phyloP scores from a whole-genome alignment of 2,113 vertebrate genomes.

The Mystacornis crossleyi region DNA sequence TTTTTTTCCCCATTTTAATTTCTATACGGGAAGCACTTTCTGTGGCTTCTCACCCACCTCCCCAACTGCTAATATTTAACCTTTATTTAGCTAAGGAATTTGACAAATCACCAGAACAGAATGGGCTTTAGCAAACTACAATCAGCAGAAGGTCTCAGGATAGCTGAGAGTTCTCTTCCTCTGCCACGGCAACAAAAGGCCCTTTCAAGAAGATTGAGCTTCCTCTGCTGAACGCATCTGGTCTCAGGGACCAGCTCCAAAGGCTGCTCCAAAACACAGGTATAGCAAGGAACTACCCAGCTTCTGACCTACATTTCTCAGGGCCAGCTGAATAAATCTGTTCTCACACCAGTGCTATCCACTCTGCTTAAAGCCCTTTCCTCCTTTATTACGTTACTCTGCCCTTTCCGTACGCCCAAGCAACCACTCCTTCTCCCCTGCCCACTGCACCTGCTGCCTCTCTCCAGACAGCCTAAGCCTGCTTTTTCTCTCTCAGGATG shows the following conservation, averaged over 20 bases:
- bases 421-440: background rate
- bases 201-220: background rate
- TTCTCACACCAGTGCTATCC: background rate
- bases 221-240: background rate
- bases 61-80: background rate
- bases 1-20: background rate
- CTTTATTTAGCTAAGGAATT: background rate
- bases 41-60: background rate
- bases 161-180: background rate
- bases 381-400: background rate
- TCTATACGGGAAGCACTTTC: background rate
- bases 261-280: background rate
- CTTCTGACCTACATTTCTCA: background rate
- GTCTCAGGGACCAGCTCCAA: background rate
- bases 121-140: background rate
- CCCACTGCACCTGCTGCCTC: accelerated
- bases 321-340: background rate
- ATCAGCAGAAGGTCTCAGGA: background rate
- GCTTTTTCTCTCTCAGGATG: accelerated
- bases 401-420: background rate
- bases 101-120: background rate
- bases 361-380: background rate
- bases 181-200: background rate
- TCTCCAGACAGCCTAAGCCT: background rate
- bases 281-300: background rate